Conservation (phyloP, 2,888 invertebrate species). For the Drosophila rubida region DNA sequence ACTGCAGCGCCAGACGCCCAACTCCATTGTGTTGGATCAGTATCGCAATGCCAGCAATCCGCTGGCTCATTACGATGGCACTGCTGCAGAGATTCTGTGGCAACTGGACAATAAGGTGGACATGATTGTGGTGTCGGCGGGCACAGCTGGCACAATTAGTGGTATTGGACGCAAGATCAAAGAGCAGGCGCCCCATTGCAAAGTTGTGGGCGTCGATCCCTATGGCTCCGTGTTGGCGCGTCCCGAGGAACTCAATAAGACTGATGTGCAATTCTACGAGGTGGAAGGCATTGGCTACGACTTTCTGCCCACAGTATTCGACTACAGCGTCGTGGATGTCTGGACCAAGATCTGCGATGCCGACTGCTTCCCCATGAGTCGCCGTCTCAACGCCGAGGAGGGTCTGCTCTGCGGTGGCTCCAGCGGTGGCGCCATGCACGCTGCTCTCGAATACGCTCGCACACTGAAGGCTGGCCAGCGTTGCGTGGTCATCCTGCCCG, state of each 20-base stretch:
- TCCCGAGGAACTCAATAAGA: constrained; percentile 91
- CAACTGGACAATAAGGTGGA: constrained; percentile 90
- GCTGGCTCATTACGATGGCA: constrained; percentile 98
- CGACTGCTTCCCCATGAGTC: constrained; percentile 92
- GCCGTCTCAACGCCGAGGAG: constrained; percentile 95
- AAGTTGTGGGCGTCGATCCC: constrained; percentile 95
- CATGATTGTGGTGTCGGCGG: constrained; percentile 94
- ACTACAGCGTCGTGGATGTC: constrained; percentile 91
- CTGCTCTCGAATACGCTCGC: constrained; percentile 90
- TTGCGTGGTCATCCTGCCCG: constrained; percentile 96
- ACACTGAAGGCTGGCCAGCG: constrained; percentile 91
- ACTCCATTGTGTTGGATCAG: constrained; percentile 97
- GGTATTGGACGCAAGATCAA: constrained; percentile 97
- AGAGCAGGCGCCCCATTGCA: constrained; percentile 92
- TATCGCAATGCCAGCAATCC: constrained; percentile 98
- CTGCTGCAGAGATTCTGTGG: constrained; percentile 96
- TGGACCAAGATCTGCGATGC: constrained; percentile 95
- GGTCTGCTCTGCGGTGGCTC: constrained; percentile 98
- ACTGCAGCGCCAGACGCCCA: constrained; percentile 93
- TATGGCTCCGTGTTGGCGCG: constrained; percentile 95
- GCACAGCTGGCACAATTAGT: constrained; percentile 97
- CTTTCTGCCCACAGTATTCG: constrained; percentile 96
- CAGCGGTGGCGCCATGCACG: constrained; percentile 93
- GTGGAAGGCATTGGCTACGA: constrained; percentile 98
- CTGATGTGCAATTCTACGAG: constrained; percentile 92